Conservation (phyloP, 2,888 invertebrate species). For the Xestia xanthographa region DNA sequence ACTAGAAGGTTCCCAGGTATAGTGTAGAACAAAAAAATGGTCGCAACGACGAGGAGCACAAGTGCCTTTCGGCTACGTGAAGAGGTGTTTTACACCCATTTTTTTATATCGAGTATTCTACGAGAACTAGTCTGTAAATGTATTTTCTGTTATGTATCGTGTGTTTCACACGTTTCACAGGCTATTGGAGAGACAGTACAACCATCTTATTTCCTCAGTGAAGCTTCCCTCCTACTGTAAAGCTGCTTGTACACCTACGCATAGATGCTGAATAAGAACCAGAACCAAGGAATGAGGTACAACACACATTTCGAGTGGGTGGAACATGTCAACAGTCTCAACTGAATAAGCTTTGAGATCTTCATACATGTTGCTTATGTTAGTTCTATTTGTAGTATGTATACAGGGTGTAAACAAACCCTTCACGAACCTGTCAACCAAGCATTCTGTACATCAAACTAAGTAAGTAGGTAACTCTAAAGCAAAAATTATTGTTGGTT, state of each 20-base stretch:
- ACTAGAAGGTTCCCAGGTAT: too few species aligned
- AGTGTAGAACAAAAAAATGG: too few species aligned
- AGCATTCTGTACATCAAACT: too few species aligned
- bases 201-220: constrained; percentile 16
- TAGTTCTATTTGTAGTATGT: too few species aligned
- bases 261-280: constrained; percentile 14
- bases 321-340: neutral
- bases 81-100: too few species aligned
- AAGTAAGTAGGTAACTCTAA: too few species aligned
- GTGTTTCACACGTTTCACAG: neutral
- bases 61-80: too few species aligned
- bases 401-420: too few species aligned
- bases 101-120: too few species aligned
- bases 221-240: neutral
- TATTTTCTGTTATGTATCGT: constrained; percentile 2
- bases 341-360: neutral
- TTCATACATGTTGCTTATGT: neutral
- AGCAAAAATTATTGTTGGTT: too few species aligned
- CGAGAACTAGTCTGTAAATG: neutral
- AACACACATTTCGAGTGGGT: neutral
- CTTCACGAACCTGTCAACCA: too few species aligned
- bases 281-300: constrained; percentile 14
- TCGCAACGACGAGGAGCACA: too few species aligned
- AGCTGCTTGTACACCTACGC: constrained; percentile 11
- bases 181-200: constrained; percentile 7